Percentiles rank a stretch among this genome's conserved stretches.
These are phyloP conservation scores for Enteromius afrohamiltoni DNA, from an alignment of 2,797 vertebrate genomes.

Conservation along the genomic window DNA sequence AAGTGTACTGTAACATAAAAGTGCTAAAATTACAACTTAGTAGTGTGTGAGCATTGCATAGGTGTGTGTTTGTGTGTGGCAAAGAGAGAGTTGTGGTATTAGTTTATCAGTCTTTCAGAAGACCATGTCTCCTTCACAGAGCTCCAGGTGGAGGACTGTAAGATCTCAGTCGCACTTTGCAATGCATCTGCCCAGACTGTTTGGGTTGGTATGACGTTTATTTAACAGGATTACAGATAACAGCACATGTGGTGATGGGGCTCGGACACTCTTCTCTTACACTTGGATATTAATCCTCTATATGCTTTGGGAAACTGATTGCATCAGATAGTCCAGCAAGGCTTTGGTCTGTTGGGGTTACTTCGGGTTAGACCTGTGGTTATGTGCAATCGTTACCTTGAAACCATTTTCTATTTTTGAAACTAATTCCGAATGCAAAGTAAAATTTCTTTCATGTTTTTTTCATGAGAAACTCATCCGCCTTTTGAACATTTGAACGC, in stretches of 20 bases:
- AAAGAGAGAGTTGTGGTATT: slow-evolving; percentile 7
- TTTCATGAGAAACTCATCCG: slow-evolving; percentile 42
- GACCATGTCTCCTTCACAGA: slow-evolving; percentile 31
- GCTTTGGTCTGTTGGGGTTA: slow-evolving; percentile 45
- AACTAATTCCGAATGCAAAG: slow-evolving; percentile 49
- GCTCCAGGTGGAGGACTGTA: slow-evolving; percentile 30
- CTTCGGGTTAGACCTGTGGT: slow-evolving; percentile 49
- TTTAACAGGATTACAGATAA: slow-evolving; percentile 58
- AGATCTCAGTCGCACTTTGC: slow-evolving; percentile 35
- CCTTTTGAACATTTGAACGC: slow-evolving; percentile 54
- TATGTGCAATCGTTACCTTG: slow-evolving; percentile 53
- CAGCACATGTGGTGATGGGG: slow-evolving; percentile 46
- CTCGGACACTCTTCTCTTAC: slow-evolving; percentile 49
- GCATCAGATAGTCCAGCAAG: slow-evolving; percentile 32
- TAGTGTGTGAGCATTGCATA: background rate
- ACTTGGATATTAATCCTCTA: slow-evolving; percentile 56
- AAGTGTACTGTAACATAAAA: slow-evolving; percentile 21
- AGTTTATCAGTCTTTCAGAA: slow-evolving; percentile 39
- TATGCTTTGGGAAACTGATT: slow-evolving; percentile 47
- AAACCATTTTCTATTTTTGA: slow-evolving; percentile 53
- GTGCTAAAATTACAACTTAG: slow-evolving; percentile 22
- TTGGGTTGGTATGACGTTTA: slow-evolving; percentile 33
- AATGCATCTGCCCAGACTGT: slow-evolving; percentile 35
- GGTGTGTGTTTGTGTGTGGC: background rate
- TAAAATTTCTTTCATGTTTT: slow-evolving; percentile 43